phyloP scores from a whole-genome alignment of 1,140 invertebrate species.

The Drosophila sp. region DNA sequence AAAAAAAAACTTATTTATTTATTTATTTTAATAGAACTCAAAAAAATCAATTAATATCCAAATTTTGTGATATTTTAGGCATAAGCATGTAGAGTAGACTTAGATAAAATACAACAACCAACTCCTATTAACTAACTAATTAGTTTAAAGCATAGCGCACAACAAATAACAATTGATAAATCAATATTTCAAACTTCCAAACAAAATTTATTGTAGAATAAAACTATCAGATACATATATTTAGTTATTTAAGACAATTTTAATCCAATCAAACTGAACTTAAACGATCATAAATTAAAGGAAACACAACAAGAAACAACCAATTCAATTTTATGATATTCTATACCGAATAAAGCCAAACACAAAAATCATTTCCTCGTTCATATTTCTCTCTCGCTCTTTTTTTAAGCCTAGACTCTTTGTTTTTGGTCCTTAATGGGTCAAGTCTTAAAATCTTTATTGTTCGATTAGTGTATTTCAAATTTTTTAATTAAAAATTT shows the following conservation, averaged over 20 bases:
- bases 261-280: background rate
- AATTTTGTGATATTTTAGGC: constrained; percentile 59
- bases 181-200: constrained; percentile 52
- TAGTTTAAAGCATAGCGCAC: constrained; percentile 69
- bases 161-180: constrained; percentile 30
- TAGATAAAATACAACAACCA: background rate
- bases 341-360: background rate
- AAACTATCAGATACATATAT: constrained; percentile 31
- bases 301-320: background rate
- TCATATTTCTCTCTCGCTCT: background rate
- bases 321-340: background rate
- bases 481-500: too few species aligned
- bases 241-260: constrained; percentile 25
- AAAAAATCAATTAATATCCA: constrained; percentile 64
- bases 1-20: constrained; percentile 24
- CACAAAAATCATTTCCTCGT: too few species aligned
- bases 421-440: too few species aligned
- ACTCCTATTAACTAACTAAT: constrained; percentile 8
- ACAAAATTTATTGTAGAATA: constrained; percentile 24
- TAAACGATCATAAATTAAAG: background rate
- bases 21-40: constrained; percentile 61
- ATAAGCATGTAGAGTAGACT: constrained; percentile 46
- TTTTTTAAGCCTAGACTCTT: background rate
- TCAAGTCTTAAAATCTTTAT: too few species aligned
- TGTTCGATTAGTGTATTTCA: too few species aligned